These are phyloP conservation scores for Molossus alvarezi DNA, from an alignment of 2,797 vertebrate species.

Conservation along the genomic window DNA sequence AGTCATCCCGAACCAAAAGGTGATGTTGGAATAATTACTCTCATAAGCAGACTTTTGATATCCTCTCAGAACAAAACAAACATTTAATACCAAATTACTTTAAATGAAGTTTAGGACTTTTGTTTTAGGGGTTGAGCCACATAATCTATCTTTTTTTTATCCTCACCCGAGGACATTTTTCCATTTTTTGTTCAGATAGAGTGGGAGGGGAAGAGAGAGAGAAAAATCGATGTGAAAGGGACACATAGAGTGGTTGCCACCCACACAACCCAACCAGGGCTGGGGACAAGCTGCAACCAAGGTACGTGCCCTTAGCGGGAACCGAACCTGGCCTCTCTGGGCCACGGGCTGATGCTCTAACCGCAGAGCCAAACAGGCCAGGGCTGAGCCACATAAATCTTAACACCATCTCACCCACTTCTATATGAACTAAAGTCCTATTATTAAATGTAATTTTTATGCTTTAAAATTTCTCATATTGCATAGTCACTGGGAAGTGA, in stretches of 20 bases:
- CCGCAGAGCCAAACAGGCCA: too few species aligned
- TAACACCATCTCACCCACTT: neutral
- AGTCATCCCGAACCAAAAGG: conserved; percentile 29
- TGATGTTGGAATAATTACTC: neutral
- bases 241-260: too few species aligned
- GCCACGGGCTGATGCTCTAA: too few species aligned
- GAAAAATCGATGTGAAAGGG: too few species aligned
- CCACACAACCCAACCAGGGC: too few species aligned
- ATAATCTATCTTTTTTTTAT: too few species aligned
- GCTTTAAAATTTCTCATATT: conserved; percentile 17
- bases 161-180: too few species aligned
- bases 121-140: neutral
- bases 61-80: neutral
- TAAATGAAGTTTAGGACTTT: neutral
- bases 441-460: conserved; percentile 24
- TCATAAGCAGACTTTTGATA: neutral
- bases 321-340: too few species aligned
- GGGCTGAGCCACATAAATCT: neutral
- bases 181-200: too few species aligned
- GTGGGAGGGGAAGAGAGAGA: too few species aligned
- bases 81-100: conserved; percentile 13
- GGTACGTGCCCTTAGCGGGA: too few species aligned
- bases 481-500: conserved; percentile 38
- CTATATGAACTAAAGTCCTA: neutral
- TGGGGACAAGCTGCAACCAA: too few species aligned